Percentiles rank a stretch among this genome's conserved stretches.
Evolutionary conservation across 1,140 invertebrate genomes (phyloP).

Genomic region (Cydia pomonella): DNA sequence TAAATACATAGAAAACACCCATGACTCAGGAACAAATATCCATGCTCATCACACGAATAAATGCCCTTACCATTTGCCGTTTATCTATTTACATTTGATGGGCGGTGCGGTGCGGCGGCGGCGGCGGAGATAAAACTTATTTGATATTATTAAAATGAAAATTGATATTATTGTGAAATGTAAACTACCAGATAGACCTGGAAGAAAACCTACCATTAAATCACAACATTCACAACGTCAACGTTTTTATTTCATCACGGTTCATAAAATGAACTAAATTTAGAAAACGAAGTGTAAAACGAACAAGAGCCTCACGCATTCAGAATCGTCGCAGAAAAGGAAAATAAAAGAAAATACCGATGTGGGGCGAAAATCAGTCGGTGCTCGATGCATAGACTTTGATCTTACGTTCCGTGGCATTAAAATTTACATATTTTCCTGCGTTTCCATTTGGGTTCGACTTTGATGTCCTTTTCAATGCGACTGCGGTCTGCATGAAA

Average conservation of each 20-base stretch:
- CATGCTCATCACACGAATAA: too few relatives aligned
- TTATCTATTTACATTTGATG: too few relatives aligned
- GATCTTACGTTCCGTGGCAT: slow-evolving; percentile 52
- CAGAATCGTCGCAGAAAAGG: slow-evolving; percentile 44
- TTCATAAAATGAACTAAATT: slow-evolving; percentile 20
- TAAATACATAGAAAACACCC: too few relatives aligned
- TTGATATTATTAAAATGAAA: too few relatives aligned
- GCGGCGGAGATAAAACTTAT: too few relatives aligned
- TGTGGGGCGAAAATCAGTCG: slow-evolving; percentile 57
- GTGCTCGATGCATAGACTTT: slow-evolving; percentile 45
- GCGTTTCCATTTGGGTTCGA: slow-evolving; percentile 47
- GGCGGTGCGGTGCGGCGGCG: too few relatives aligned
- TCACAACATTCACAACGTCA: not conserved
- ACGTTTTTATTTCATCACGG: not conserved
- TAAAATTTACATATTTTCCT: slow-evolving; percentile 63
- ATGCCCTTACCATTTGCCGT: too few relatives aligned
- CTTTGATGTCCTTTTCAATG: slow-evolving; percentile 57
- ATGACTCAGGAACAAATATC: too few relatives aligned
- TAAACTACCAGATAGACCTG: too few relatives aligned
- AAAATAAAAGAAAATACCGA: slow-evolving; percentile 47
- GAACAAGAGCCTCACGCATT: slow-evolving; percentile 33
- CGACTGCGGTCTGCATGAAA: slow-evolving; percentile 39
- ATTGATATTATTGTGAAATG: too few relatives aligned
- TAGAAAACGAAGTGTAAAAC: slow-evolving; percentile 39
- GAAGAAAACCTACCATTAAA: too few relatives aligned